These are phyloP conservation scores for Drosophila birchii DNA, from an alignment of 2,888 invertebrate genomes.

Conservation along the genomic window DNA sequence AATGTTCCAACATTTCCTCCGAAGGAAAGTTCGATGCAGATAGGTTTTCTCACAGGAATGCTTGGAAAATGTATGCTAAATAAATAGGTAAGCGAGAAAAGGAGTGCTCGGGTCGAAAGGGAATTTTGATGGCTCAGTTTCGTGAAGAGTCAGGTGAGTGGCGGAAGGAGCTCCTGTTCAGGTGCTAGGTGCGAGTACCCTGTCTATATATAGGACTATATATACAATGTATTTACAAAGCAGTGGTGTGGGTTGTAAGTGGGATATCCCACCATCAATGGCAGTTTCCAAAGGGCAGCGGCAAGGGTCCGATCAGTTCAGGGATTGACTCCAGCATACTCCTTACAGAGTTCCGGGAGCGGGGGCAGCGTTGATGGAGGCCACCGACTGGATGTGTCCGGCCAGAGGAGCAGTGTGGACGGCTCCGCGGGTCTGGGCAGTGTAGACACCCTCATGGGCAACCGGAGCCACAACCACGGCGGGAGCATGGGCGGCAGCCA, in stretches of 20 bases:
- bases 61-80: constrained; percentile 43
- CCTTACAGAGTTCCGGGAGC: constrained; percentile 79
- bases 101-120: constrained; percentile 32
- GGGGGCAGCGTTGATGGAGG: constrained; percentile 79
- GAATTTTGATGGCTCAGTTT: constrained; percentile 57
- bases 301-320: constrained; percentile 34
- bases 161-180: constrained; percentile 28
- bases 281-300: constrained; percentile 59
- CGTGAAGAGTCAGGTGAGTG: constrained; percentile 2
- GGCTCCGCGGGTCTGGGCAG: constrained; percentile 81
- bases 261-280: constrained; percentile 26
- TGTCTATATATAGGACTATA: constrained; percentile 59
- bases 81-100: constrained; percentile 37
- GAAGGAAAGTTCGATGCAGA: constrained; percentile 41
- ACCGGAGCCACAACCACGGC: constrained; percentile 68
- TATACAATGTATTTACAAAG: constrained; percentile 52
- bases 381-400: constrained; percentile 80
- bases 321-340: not conserved
- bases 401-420: constrained; percentile 80
- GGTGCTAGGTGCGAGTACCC: constrained; percentile 67
- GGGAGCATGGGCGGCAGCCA: constrained; percentile 55
- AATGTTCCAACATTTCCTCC: constrained; percentile 13
- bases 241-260: constrained; percentile 3
- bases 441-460: constrained; percentile 80
- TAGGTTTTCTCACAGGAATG: constrained; percentile 35